phyloP scores from a whole-genome alignment of 2,888 invertebrate species.

The Lithophane leautieri region DNA sequence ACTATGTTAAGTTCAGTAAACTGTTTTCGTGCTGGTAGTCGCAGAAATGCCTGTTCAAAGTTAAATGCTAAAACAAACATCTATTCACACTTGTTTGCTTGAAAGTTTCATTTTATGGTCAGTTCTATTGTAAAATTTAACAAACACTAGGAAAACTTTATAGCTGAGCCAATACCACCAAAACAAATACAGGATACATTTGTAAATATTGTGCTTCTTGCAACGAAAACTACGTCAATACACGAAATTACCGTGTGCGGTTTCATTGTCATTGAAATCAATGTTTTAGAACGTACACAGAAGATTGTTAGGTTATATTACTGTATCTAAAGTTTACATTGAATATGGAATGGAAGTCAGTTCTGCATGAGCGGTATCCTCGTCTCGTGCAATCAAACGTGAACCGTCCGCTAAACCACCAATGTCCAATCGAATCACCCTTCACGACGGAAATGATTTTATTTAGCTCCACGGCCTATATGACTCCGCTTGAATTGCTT shows the following conservation, averaged over 20 bases:
- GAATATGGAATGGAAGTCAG: constrained; percentile 67
- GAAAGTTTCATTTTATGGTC: constrained; percentile 48
- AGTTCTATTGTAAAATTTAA: constrained; percentile 8
- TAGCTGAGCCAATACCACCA: constrained; percentile 34
- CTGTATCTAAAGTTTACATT: constrained; percentile 56
- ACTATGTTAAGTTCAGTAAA: neutral
- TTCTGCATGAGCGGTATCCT: constrained; percentile 85
- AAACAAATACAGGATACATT: constrained; percentile 30
- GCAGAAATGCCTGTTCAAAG: constrained; percentile 9
- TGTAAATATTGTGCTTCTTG: constrained; percentile 29
- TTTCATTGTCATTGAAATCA: constrained; percentile 57
- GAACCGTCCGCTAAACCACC: constrained; percentile 79
- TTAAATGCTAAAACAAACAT: constrained; percentile 33
- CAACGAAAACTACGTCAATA: constrained; percentile 36
- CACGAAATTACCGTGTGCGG: constrained; percentile 51
- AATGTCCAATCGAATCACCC: constrained; percentile 79
- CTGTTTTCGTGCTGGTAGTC: neutral
- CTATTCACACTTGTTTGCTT: constrained; percentile 31
- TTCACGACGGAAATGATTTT: constrained; percentile 77
- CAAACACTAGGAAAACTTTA: constrained; percentile 17
- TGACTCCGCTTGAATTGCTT: constrained; percentile 67
- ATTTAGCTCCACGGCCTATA: constrained; percentile 61
- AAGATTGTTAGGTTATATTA: constrained; percentile 51
- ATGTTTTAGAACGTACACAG: constrained; percentile 45
- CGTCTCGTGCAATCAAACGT: constrained; percentile 84